Percentiles rank a stretch among this genome's conserved stretches.
Evolutionary conservation across 2,113 vertebrate species (phyloP).

Genomic region (Gymnocephalus cernua): DNA sequence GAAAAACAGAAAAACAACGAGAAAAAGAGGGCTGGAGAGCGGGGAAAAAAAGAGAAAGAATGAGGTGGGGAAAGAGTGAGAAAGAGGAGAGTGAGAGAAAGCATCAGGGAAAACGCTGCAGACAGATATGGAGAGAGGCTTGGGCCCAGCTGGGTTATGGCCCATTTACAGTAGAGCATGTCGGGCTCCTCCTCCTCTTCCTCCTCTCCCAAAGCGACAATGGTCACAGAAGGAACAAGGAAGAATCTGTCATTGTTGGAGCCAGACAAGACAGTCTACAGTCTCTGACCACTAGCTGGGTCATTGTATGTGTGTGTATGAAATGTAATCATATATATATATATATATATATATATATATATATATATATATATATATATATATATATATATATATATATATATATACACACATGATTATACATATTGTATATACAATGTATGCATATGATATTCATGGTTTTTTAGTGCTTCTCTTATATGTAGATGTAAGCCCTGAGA

Average conservation of each 20-base stretch:
- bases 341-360: background rate
- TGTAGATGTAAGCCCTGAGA: conserved; percentile 1
- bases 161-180: conserved; percentile 60
- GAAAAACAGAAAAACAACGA: background rate
- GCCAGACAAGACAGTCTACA: conserved; percentile 4
- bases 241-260: conserved; percentile 23
- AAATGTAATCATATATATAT: background rate
- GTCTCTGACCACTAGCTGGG: conserved; percentile 5
- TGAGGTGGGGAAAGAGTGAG: background rate
- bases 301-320: background rate
- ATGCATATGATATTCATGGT: background rate
- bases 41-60: background rate
- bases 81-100: conserved; percentile 21
- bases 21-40: background rate
- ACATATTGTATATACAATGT: background rate
- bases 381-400: background rate
- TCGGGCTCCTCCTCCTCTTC: conserved; percentile 24
- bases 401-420: background rate
- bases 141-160: conserved; percentile 50
- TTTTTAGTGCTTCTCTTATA: background rate
- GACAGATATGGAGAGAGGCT: conserved; percentile 34
- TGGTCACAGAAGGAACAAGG: conserved; percentile 35
- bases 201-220: conserved; percentile 1
- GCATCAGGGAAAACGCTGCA: conserved; percentile 17
- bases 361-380: background rate